These are phyloP conservation scores for Penaeus monodon DNA, from an alignment of 2,888 invertebrate species.

Conservation along the genomic window DNA sequence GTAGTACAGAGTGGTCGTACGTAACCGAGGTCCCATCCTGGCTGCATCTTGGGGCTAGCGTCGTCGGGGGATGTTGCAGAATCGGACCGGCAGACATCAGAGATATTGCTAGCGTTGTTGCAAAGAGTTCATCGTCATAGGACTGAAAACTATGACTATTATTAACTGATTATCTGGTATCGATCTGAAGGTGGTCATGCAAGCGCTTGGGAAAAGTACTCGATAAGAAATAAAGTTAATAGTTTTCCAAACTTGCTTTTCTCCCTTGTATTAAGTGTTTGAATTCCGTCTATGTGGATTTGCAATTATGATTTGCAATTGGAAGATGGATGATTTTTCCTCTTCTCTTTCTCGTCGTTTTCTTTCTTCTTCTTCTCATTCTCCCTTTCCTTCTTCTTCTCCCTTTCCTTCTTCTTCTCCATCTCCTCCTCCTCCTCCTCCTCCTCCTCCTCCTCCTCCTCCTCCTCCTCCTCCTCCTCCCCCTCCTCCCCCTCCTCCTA, in stretches of 20 bases:
- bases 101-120: constrained; percentile 28
- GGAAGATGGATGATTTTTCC: too few relatives aligned
- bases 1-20: constrained; percentile 17
- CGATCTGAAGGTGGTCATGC: too few relatives aligned
- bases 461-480: not conserved
- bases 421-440: not conserved
- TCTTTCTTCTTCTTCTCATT: too few relatives aligned
- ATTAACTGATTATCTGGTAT: too few relatives aligned
- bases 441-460: not conserved
- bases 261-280: too few relatives aligned
- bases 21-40: constrained; percentile 74
- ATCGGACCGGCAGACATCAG: constrained; percentile 84
- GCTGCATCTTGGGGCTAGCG: constrained; percentile 84
- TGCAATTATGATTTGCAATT: too few relatives aligned
- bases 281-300: too few relatives aligned
- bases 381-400: not conserved
- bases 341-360: too few relatives aligned
- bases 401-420: not conserved
- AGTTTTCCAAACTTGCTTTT: too few relatives aligned
- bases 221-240: too few relatives aligned
- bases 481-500: not conserved
- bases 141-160: too few relatives aligned
- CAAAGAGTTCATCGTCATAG: not conserved
- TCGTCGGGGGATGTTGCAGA: constrained; percentile 93
- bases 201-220: too few relatives aligned